A percentile compares a stretch with the other conserved stretches of the same genome.
phyloP scores from a whole-genome alignment of 2,113 vertebrate species.

The Epinephelus moara region DNA sequence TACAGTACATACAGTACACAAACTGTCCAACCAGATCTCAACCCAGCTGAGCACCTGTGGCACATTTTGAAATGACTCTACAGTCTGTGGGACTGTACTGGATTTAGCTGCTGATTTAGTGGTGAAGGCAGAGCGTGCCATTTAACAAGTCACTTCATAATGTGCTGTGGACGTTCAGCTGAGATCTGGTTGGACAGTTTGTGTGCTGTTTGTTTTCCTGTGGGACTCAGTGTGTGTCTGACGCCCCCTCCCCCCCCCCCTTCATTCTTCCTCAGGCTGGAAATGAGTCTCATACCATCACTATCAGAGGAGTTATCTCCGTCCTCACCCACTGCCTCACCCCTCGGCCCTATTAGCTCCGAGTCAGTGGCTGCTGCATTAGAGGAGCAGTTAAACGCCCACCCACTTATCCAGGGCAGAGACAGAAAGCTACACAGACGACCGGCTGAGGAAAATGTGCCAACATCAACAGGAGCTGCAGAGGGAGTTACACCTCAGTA shows the following conservation, averaged over 20 bases:
- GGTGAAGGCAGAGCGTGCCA: too few relatives aligned
- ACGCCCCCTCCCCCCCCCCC: not conserved
- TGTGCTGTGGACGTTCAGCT: not conserved
- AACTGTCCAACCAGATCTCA: too few relatives aligned
- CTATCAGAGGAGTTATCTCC: conserved; percentile 51
- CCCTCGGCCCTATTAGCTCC: conserved; percentile 46
- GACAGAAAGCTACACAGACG: not conserved
- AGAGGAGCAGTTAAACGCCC: conserved; percentile 41
- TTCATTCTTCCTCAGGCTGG: conserved; percentile 17
- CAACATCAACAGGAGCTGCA: conserved; percentile 25
- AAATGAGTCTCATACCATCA: conserved; percentile 58
- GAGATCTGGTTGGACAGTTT: not conserved
- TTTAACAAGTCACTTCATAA: not conserved
- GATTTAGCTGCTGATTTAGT: too few relatives aligned
- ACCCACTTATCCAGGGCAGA: conserved; percentile 25
- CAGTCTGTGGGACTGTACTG: too few relatives aligned
- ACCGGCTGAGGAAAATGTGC: conserved; percentile 12
- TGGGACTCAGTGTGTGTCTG: not conserved
- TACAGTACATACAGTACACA: too few relatives aligned
- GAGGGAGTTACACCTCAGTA: conserved; percentile 15
- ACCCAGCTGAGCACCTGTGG: too few relatives aligned
- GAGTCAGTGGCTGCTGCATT: conserved; percentile 36
- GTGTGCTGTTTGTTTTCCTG: not conserved
- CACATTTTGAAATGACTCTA: too few relatives aligned
- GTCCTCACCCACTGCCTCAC: conserved; percentile 17